These are phyloP conservation scores for Lepidochrysops patricia DNA, from an alignment of 2,888 invertebrate species.

Conservation along the genomic window DNA sequence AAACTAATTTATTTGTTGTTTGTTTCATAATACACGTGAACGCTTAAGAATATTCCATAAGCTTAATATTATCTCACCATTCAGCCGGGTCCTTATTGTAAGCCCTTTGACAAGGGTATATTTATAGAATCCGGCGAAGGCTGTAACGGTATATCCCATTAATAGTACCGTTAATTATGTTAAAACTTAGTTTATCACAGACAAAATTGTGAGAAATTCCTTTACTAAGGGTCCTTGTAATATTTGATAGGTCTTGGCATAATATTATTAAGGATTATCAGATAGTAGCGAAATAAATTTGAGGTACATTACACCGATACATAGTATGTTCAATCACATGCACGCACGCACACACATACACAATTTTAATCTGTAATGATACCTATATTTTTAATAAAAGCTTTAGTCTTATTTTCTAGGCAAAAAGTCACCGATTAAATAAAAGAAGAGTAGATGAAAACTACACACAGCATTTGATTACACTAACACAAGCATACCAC, in stretches of 20 bases:
- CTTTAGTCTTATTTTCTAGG: too few species aligned
- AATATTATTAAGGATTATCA: too few species aligned
- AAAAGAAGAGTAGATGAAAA: too few species aligned
- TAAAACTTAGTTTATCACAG: background rate
- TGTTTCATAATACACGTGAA: background rate
- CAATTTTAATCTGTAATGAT: too few species aligned
- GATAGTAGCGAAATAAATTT: too few species aligned
- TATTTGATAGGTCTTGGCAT: background rate
- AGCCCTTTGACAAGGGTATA: constrained; percentile 56
- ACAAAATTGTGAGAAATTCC: background rate
- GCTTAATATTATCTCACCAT: constrained; percentile 8
- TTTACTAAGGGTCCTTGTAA: background rate
- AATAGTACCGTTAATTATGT: constrained; percentile 12
- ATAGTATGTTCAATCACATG: too few species aligned
- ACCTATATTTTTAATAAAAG: too few species aligned
- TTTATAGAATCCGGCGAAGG: constrained; percentile 39
- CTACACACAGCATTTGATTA: too few species aligned
- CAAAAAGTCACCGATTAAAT: too few species aligned
- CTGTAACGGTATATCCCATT: constrained; percentile 12
- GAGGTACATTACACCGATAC: too few species aligned
- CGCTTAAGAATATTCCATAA: background rate
- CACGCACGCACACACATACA: too few species aligned
- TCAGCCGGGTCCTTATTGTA: constrained; percentile 26
- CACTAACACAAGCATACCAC: too few species aligned
- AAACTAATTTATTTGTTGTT: background rate